Percentiles rank a stretch among this genome's conserved stretches.
Evolutionary conservation across 2,113 vertebrate species (phyloP).

Genomic region (Neotragus pygmaeus): DNA sequence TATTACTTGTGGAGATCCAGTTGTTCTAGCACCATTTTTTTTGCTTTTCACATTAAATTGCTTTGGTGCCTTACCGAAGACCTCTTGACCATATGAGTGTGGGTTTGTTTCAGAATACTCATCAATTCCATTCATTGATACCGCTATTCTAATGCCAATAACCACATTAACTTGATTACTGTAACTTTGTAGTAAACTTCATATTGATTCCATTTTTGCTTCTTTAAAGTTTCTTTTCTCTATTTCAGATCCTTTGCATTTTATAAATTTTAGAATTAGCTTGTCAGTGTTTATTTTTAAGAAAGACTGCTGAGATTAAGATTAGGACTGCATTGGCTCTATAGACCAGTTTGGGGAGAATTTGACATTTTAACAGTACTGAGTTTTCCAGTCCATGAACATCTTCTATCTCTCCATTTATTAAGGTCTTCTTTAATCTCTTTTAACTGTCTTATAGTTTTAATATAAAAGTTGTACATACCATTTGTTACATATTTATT

Average conservation of each 20-base stretch:
- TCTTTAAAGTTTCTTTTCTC: neutral
- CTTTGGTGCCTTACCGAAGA: neutral
- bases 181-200: neutral
- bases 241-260: neutral
- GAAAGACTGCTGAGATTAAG: neutral
- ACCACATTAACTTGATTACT: neutral
- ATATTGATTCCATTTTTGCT: neutral
- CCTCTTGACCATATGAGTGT: neutral
- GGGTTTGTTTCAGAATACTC: neutral
- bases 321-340: neutral
- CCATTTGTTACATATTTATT: constrained; percentile 5
- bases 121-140: neutral
- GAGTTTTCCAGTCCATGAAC: neutral
- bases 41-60: neutral
- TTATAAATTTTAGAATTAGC: neutral
- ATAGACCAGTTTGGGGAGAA: neutral
- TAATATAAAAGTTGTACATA: neutral
- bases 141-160: neutral
- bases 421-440: neutral
- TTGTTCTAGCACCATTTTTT: neutral
- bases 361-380: neutral
- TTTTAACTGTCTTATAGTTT: neutral
- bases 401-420: neutral
- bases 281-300: neutral
- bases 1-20: neutral